Percentiles rank a stretch among this genome's conserved stretches.
Conservation (phyloP, 1,140 invertebrate species). For the Nephila pilipes region DNA sequence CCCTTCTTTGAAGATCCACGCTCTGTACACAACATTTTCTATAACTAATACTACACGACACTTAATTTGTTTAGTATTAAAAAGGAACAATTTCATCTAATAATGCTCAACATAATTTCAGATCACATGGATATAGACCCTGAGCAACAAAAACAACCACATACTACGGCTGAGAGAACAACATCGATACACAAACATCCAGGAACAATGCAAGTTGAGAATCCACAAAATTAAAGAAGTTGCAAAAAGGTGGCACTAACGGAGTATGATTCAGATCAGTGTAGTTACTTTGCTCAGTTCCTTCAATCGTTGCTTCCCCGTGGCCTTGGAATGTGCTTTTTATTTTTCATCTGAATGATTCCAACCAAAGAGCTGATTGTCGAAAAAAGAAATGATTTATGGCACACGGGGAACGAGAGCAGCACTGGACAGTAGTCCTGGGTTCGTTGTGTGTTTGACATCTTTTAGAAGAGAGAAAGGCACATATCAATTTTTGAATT, state of each 20-base stretch:
- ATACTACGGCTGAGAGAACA: constrained; percentile 65
- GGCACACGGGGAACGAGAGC: not conserved
- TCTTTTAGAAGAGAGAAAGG: constrained; percentile 25
- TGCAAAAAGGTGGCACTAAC: constrained; percentile 3
- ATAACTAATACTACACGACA: constrained; percentile 74
- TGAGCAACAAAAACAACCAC: constrained; percentile 74
- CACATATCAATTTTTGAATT: not conserved
- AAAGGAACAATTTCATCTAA: constrained; percentile 74
- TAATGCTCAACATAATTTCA: constrained; percentile 75
- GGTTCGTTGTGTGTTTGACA: constrained; percentile 37
- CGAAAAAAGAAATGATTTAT: not conserved
- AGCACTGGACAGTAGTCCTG: constrained; percentile 2
- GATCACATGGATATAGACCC: constrained; percentile 73
- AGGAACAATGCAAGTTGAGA: constrained; percentile 59
- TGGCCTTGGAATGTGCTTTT: constrained; percentile 6
- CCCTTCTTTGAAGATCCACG: constrained; percentile 47
- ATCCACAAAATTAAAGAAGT: constrained; percentile 22
- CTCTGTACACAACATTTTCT: constrained; percentile 73
- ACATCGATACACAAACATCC: constrained; percentile 63
- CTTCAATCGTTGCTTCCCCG: not conserved
- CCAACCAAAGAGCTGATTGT: constrained; percentile 37
- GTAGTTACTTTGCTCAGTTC: constrained; percentile 2
- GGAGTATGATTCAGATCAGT: not conserved
- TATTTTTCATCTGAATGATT: not conserved
- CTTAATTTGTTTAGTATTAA: constrained; percentile 45